Conservation (phyloP, 2,888 invertebrate genomes). For the Troilus luridus region DNA sequence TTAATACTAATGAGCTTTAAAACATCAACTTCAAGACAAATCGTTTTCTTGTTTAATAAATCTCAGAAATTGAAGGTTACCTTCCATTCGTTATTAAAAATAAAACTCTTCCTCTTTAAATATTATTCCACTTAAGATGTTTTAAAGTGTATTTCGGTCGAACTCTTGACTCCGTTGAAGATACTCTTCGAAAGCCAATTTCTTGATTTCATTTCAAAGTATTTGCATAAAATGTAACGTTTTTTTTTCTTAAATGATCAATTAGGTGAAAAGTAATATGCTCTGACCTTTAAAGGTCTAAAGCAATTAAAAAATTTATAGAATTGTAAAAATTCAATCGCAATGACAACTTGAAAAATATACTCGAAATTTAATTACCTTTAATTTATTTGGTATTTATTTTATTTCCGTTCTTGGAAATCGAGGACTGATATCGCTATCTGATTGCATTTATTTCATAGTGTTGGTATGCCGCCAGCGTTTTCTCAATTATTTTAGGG, state of each 20-base stretch:
- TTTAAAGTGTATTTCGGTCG: not conserved
- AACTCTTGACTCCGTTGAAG: too few relatives aligned
- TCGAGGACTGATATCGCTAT: not conserved
- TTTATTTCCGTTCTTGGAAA: not conserved
- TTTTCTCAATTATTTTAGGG: conserved; percentile 8
- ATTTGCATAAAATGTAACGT: not conserved
- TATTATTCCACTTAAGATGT: not conserved
- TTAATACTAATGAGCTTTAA: too few relatives aligned
- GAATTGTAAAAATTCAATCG: not conserved
- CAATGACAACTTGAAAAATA: too few relatives aligned
- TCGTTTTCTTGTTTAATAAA: too few relatives aligned
- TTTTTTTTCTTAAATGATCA: not conserved
- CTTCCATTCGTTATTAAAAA: not conserved
- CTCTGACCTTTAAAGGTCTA: not conserved
- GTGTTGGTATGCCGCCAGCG: not conserved
- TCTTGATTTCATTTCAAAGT: not conserved
- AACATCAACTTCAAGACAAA: too few relatives aligned
- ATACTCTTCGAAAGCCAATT: not conserved
- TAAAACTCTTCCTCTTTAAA: not conserved
- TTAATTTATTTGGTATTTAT: not conserved
- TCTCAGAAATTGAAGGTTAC: not conserved
- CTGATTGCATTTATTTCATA: not conserved
- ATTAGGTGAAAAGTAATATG: not conserved
- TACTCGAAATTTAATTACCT: not conserved
- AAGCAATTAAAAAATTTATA: not conserved